Evolutionary conservation across 2,797 vertebrate species (phyloP), one percentile per base, ranked within the genome.

Genomic region (Pelobates cultripes): DNA sequence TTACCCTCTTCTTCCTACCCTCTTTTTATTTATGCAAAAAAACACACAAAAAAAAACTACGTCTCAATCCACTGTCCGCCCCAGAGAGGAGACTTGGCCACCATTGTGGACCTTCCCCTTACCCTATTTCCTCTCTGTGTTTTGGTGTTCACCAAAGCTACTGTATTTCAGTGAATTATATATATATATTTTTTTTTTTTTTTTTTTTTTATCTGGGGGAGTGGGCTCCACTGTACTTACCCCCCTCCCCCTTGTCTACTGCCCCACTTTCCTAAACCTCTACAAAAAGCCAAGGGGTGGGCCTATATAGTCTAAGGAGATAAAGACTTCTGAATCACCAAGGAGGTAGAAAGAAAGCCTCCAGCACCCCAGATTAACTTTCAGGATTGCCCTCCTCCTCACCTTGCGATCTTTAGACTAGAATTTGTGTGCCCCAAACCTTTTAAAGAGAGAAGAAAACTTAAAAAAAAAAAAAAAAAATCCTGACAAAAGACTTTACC

Each of bases 61-160:
- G 96, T 97, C 94, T 96, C 96, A 98, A 97, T 97, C 96, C 96
- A 96, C 94, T 95, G 91, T 96, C 93, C 94, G 94, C 93, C 94
- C 94, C 92, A 82, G 91, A 94, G 93, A 94, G 95, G 94, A 86
- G 91, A 91, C 79, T 86, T 94, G 91, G 86, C 91, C 89, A 87
- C 45, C 86, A 85, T 86, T 79, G 82, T 83, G 77, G 67, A 81
- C 82, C 84, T 76, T 72, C 63, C 67, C n/a, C 43, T 55, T 64
- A 41, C n/a, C 53, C 57, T 74, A 15, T 10, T 47, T 15, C 51
- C 63, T 47, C 94, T 93, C 94, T 93, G 93, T 93, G 90, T 94
- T 96, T 99, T 99, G 96, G 96, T 95, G 97, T 96, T 97, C 97
- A 99, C 97, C 97, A 99, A 99, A 99, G 97, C 99, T 99, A 95